Conservation (phyloP, 2,797 vertebrate species). For the Chrysocyon brachyurus region DNA sequence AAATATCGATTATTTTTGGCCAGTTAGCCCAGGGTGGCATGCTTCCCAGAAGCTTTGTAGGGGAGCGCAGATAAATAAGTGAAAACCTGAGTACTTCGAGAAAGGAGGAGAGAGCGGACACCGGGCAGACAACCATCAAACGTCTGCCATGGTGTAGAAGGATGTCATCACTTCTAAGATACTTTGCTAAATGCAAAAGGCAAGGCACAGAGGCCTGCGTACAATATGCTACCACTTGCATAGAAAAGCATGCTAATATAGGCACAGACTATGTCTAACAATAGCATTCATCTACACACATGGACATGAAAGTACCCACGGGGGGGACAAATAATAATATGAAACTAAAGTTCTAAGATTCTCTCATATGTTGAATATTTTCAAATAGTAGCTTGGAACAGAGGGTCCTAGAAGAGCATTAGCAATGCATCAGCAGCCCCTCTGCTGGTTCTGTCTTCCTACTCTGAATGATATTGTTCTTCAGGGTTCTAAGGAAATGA, state of each 20-base stretch:
- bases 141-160: background rate
- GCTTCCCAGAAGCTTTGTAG: background rate
- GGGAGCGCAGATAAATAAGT: background rate
- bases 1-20: background rate
- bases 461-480: background rate
- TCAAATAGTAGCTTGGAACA: background rate
- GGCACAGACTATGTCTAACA: background rate
- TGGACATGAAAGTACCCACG: background rate
- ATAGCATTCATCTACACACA: background rate
- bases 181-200: background rate
- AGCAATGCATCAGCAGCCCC: background rate
- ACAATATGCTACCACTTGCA: background rate
- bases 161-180: background rate
- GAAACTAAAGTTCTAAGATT: background rate
- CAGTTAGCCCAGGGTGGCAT: background rate
- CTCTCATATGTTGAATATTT: background rate
- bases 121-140: background rate
- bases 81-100: background rate
- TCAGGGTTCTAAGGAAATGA: constrained; percentile 52
- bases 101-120: background rate
- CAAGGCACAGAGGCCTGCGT: background rate
- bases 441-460: background rate
- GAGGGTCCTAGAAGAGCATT: background rate
- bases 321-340: background rate
- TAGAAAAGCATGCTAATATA: background rate